Evolutionary conservation across 2,888 invertebrate genomes (phyloP).

Genomic region (Drosophila recens): DNA sequence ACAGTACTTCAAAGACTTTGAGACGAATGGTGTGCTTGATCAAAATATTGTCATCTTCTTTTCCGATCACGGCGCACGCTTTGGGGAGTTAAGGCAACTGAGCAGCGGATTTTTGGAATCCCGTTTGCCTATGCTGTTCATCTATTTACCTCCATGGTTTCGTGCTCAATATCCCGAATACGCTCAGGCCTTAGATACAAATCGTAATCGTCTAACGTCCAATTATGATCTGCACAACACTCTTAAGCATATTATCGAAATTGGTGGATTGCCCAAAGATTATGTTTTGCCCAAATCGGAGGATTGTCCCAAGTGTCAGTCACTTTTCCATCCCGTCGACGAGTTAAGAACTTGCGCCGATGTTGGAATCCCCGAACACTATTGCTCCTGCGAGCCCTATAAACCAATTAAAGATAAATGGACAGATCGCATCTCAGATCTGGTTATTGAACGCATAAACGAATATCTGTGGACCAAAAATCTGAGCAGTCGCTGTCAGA

Average conservation of each 20-base stretch:
- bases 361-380: conserved; percentile 16
- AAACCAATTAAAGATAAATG: conserved; percentile 3
- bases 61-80: conserved; percentile 22
- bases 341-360: conserved; percentile 3
- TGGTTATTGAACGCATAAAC: conserved; percentile 11
- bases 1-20: conserved; percentile 9
- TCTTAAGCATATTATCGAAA: conserved; percentile 17
- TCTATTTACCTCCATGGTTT: conserved; percentile 21
- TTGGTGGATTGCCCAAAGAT: background rate
- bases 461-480: background rate
- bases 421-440: conserved; percentile 1
- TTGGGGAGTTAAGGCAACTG: background rate
- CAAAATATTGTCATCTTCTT: conserved; percentile 16
- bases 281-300: background rate
- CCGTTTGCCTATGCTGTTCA: conserved; percentile 17
- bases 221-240: conserved; percentile 23
- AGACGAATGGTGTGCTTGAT: conserved; percentile 4
- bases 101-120: conserved; percentile 15
- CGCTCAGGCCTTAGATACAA: background rate
- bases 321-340: conserved; percentile 12
- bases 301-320: conserved; percentile 5
- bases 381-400: conserved; percentile 16
- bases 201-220: conserved; percentile 22
- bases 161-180: conserved; percentile 12
- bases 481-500: background rate